Conservation (phyloP, 35 echinoderm and acorn worm genomes). For the Eucidaris tribuloides region DNA sequence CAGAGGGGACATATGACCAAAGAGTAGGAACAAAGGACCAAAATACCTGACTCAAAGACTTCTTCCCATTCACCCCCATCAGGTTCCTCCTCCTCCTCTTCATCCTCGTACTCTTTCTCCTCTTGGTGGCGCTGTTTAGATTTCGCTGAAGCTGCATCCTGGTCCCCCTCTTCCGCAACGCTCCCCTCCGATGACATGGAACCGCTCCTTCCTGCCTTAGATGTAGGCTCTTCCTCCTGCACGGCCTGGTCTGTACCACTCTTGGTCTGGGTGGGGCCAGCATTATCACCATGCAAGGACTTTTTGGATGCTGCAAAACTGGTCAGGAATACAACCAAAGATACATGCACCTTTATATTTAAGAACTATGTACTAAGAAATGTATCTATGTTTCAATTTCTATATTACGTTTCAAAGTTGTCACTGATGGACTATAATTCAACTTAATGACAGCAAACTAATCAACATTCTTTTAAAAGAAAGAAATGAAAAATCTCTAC, state of each 20-base stretch:
- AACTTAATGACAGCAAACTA: no score
- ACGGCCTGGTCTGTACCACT: constrained; percentile 14
- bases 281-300: not conserved
- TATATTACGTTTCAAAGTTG: no score
- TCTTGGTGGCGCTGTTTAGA: constrained; percentile 24
- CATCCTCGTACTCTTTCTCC: constrained; percentile 68
- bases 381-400: no score
- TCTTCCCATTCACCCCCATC: constrained; percentile 19
- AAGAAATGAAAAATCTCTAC: no score
- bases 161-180: constrained; percentile 45
- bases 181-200: constrained; percentile 37
- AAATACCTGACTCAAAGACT: not conserved
- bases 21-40: not conserved
- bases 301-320: constrained; percentile 23
- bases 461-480: no score
- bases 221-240: constrained; percentile 10
- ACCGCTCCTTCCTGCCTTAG: constrained; percentile 4
- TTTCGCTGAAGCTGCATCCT: constrained; percentile 30
- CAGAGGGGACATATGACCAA: not conserved
- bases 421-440: no score
- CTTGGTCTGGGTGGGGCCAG: not conserved
- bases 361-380: no score
- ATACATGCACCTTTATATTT: not conserved
- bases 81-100: not conserved
- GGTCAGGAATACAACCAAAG: not conserved